Conservation (phyloP, 1,140 invertebrate genomes). For the Triops cancriformis region DNA sequence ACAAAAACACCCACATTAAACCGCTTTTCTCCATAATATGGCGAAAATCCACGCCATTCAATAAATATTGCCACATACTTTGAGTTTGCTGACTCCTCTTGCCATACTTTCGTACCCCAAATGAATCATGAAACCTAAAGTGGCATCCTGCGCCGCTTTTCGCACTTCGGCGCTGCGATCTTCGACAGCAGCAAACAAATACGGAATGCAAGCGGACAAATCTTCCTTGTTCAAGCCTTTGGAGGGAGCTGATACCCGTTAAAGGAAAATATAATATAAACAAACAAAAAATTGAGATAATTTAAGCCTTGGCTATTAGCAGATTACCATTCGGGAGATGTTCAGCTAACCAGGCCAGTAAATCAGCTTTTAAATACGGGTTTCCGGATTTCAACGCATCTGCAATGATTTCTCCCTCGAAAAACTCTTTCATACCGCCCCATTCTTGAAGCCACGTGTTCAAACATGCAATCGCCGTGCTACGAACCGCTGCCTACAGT, state of each 20-base stretch:
- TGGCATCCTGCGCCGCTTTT: conserved; percentile 78
- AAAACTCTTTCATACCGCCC: conserved; percentile 63
- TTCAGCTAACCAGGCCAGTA: conserved; percentile 75
- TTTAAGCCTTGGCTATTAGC: neutral
- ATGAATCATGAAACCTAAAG: conserved; percentile 88
- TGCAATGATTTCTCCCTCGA: conserved; percentile 79
- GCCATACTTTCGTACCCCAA: conserved; percentile 74
- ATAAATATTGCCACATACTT: conserved; percentile 47
- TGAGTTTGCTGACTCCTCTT: conserved; percentile 68
- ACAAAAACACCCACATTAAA: too few species aligned
- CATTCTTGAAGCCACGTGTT: conserved; percentile 73
- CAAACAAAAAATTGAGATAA: neutral
- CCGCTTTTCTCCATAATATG: too few species aligned
- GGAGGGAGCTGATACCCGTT: neutral
- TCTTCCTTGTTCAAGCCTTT: conserved; percentile 60
- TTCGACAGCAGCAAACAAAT: conserved; percentile 74
- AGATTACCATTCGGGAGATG: conserved; percentile 60
- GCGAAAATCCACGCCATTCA: too few species aligned
- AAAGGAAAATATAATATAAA: neutral
- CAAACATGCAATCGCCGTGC: conserved; percentile 66
- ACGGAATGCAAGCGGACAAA: conserved; percentile 62
- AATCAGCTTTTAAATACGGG: conserved; percentile 65
- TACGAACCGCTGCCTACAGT: conserved; percentile 61
- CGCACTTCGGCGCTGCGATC: conserved; percentile 85
- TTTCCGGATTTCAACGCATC: conserved; percentile 78